These are phyloP conservation scores for Melanophora roralis DNA, from an alignment of 2,888 invertebrate species.

Conservation along the genomic window DNA sequence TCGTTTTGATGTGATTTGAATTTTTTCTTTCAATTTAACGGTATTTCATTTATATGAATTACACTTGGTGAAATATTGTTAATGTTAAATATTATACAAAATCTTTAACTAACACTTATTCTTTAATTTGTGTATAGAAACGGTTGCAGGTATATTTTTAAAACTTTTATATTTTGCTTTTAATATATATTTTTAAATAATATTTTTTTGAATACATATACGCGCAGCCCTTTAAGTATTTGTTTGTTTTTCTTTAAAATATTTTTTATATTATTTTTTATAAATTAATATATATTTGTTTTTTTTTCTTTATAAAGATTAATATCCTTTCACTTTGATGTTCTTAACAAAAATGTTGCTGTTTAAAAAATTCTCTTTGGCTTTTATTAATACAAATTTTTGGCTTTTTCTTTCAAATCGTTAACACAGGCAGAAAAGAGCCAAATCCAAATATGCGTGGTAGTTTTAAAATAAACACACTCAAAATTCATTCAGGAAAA, in stretches of 20 bases:
- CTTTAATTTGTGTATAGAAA: too few species aligned
- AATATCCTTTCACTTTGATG: conserved; percentile 46
- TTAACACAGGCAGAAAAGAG: not conserved
- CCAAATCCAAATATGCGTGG: conserved; percentile 20
- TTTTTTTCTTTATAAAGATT: conserved; percentile 20
- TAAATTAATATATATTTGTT: conserved; percentile 5
- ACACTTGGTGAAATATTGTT: not conserved
- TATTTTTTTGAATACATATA: too few species aligned
- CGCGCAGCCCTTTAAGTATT: too few species aligned
- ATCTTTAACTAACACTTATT: too few species aligned
- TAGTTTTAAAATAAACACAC: not conserved
- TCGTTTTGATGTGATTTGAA: conserved; percentile 9
- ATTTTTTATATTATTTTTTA: not conserved
- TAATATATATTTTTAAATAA: too few species aligned
- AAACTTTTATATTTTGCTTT: too few species aligned
- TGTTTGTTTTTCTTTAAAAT: not conserved
- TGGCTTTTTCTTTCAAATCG: not conserved
- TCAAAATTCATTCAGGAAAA: conserved; percentile 45
- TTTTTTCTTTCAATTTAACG: not conserved
- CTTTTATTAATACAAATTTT: conserved; percentile 49
- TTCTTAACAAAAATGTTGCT: conserved; percentile 36
- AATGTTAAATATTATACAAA: too few species aligned
- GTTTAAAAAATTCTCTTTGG: conserved; percentile 23
- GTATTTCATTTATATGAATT: not conserved
- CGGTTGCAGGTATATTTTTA: too few species aligned